These are phyloP conservation scores for Dreissena rostriformis DNA, from an alignment of 1,140 invertebrate species.

Conservation along the genomic window DNA sequence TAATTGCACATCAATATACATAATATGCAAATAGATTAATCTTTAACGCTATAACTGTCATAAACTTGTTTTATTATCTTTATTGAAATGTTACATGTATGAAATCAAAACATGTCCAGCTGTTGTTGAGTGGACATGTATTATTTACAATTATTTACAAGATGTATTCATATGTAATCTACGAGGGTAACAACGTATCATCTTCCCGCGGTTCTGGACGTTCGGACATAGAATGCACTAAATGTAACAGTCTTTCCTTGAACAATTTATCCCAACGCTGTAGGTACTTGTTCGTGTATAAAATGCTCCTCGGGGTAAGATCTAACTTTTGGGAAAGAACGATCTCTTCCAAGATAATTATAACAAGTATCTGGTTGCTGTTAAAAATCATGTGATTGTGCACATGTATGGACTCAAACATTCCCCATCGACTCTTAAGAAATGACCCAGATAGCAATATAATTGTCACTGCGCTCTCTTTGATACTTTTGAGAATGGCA, in stretches of 20 bases:
- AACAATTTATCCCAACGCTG: conserved; percentile 7
- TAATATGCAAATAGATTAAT: no score
- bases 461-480: conserved; percentile 14
- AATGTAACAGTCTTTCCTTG: conserved; percentile 32
- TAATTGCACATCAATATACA: no score
- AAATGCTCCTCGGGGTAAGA: conserved; percentile 26
- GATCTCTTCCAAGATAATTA: conserved; percentile 5
- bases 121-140: no score
- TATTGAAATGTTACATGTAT: no score
- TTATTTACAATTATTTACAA: no score
- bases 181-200: no score
- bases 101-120: no score
- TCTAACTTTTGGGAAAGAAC: conserved; percentile 19
- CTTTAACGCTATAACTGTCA: no score
- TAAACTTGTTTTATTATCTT: no score
- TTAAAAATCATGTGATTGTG: conserved; percentile 24
- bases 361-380: conserved; percentile 6
- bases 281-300: conserved; percentile 36
- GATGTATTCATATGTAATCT: no score
- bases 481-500: conserved; percentile 29
- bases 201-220: no score
- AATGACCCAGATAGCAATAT: conserved; percentile 18
- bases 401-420: conserved; percentile 38
- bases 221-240: background rate
- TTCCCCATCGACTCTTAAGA: conserved; percentile 36